phyloP scores from a whole-genome alignment of 2,797 vertebrate genomes.

The Sebastes flavidus region DNA sequence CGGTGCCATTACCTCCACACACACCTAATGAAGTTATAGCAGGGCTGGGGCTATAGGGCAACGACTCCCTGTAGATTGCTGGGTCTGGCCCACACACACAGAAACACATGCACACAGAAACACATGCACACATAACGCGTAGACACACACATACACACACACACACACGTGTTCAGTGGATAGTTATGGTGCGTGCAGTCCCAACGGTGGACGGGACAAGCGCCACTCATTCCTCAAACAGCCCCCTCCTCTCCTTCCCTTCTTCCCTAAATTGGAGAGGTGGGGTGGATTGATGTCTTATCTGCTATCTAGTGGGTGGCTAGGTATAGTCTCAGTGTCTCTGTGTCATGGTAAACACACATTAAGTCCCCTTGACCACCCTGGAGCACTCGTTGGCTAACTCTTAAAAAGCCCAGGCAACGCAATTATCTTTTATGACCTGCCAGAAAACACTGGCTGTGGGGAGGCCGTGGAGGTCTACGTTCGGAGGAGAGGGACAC shows the following conservation, averaged over 20 bases:
- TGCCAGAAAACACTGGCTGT: conserved; percentile 82
- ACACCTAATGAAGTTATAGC: conserved; percentile 83
- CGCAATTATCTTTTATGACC: conserved; percentile 87
- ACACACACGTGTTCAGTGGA: conserved; percentile 3
- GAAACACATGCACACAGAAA: conserved; percentile 41
- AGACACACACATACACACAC: conserved; percentile 13
- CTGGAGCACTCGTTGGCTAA: conserved; percentile 72
- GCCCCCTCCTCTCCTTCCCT: conserved; percentile 6
- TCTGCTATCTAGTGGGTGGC: conserved; percentile 55
- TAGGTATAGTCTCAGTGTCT: conserved; percentile 60
- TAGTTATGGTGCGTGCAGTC: conserved; percentile 10
- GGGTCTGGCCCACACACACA: conserved; percentile 70
- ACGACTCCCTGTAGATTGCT: conserved; percentile 74
- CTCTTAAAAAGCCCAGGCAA: conserved; percentile 85
- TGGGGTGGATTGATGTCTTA: conserved; percentile 59
- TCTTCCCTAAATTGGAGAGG: conserved; percentile 54
- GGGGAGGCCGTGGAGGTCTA: conserved; percentile 65
- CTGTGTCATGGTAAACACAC: conserved; percentile 68
- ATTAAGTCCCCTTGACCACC: conserved; percentile 76
- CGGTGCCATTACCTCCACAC: conserved; percentile 75
- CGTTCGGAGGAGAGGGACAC: conserved; percentile 38
- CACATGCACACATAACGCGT: conserved; percentile 24
- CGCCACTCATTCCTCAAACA: conserved; percentile 18
- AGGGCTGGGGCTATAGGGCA: conserved; percentile 70
- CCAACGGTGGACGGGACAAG: neutral